These are phyloP conservation scores for Actinostola sp. DNA, from an alignment of 92 coral and sea anemone genomes.

Conservation along the genomic window DNA sequence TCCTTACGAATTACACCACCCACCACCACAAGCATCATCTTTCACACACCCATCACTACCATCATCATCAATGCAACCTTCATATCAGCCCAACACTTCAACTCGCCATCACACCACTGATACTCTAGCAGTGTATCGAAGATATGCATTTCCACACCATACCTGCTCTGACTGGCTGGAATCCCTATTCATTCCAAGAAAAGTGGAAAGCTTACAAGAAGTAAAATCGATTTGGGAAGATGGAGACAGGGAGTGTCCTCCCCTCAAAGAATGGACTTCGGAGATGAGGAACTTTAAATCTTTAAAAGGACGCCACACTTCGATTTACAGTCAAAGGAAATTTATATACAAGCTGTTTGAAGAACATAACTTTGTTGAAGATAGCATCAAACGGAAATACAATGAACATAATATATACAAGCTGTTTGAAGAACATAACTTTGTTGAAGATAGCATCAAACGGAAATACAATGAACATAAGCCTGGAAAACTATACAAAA, in stretches of 20 bases:
- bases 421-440: conserved; percentile 21
- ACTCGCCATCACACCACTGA: not conserved
- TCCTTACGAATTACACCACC: too few species aligned
- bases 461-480: conserved; percentile 11
- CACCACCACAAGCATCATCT: too few species aligned
- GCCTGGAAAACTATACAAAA: conserved; percentile 38
- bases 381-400: not conserved
- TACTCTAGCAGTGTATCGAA: conserved; percentile 8
- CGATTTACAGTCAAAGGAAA: conserved; percentile 38
- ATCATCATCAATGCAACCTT: not conserved
- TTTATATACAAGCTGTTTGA: conserved; percentile 21
- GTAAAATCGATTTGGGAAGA: conserved; percentile 35
- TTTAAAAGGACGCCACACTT: conserved; percentile 19
- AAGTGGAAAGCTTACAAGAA: conserved; percentile 21
- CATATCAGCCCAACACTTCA: not conserved
- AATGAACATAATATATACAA: conserved; percentile 5
- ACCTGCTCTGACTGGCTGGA: conserved; percentile 28
- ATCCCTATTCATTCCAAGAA: conserved; percentile 27
- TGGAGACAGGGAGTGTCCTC: conserved; percentile 23
- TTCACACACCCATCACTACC: not conserved
- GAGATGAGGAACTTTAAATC: conserved; percentile 27
- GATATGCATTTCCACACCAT: conserved; percentile 21
- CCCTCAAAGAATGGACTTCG: conserved; percentile 35
- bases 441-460: conserved; percentile 5
- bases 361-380: conserved; percentile 17